Evolutionary conservation across 2,113 vertebrate genomes (phyloP).

Genomic region (Fregetta grallaria): DNA sequence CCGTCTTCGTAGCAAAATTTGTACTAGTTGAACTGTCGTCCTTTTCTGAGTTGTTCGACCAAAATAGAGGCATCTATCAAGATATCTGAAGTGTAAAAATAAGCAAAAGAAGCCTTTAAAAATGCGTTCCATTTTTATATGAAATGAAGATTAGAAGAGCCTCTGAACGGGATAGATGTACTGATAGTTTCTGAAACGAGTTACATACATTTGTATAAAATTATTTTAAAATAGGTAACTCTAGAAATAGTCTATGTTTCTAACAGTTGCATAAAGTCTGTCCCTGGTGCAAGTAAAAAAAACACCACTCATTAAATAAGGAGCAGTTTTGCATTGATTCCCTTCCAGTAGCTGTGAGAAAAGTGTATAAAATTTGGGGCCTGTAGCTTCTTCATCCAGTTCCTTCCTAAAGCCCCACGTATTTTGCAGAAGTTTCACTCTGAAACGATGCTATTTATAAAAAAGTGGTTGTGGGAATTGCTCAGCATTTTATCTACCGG

Average conservation of each 20-base stretch:
- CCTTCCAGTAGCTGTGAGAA: not conserved
- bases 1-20: not conserved
- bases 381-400: not conserved
- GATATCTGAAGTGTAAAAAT: not conserved
- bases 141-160: not conserved
- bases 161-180: not conserved
- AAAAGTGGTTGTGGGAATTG: fast-evolving
- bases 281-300: not conserved
- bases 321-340: not conserved
- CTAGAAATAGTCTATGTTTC: not conserved
- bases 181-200: not conserved
- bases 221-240: not conserved
- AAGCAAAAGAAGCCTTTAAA: not conserved
- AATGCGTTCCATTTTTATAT: not conserved
- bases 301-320: not conserved
- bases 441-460: not conserved
- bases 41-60: not conserved
- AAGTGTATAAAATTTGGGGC: not conserved
- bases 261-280: not conserved
- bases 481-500: not conserved
- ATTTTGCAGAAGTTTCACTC: not conserved
- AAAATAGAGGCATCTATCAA: not conserved
- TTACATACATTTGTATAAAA: not conserved
- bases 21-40: not conserved
- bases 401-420: not conserved